These are phyloP conservation scores for Diarsia dahlii DNA, from an alignment of 2,888 invertebrate genomes.

Conservation along the genomic window DNA sequence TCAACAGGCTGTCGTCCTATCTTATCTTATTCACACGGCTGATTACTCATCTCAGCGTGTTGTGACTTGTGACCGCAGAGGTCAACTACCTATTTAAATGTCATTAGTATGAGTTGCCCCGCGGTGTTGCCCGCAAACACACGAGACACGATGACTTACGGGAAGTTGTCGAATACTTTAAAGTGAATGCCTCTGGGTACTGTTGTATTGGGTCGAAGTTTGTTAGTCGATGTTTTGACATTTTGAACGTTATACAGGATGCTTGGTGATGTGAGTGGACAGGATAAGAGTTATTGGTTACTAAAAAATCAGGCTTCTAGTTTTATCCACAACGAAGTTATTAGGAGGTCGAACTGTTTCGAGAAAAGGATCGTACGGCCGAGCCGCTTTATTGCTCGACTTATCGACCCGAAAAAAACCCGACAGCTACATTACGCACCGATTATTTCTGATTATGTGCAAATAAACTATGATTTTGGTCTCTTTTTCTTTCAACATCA, in stretches of 20 bases:
- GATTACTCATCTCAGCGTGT: slow-evolving; percentile 36
- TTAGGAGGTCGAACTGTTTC: too few species aligned
- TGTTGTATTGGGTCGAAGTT: slow-evolving; percentile 1
- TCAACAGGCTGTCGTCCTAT: slow-evolving; percentile 5
- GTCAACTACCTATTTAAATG: slow-evolving; percentile 53
- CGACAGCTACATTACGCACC: background rate
- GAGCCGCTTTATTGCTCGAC: too few species aligned
- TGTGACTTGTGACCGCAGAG: slow-evolving; percentile 21
- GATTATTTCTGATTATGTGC: background rate
- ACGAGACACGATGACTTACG: slow-evolving; percentile 24
- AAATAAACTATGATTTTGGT: background rate
- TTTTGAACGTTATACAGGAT: slow-evolving; percentile 11
- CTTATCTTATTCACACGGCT: slow-evolving; percentile 33
- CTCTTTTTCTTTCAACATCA: background rate
- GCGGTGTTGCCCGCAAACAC: slow-evolving; percentile 26
- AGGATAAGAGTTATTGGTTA: background rate
- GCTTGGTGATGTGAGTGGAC: background rate
- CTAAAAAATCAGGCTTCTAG: too few species aligned
- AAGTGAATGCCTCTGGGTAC: slow-evolving; percentile 26
- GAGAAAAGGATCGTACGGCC: too few species aligned
- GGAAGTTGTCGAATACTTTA: slow-evolving; percentile 45
- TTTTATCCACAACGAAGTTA: too few species aligned
- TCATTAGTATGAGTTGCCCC: slow-evolving; percentile 42
- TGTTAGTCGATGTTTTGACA: slow-evolving; percentile 32
- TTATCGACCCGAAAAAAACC: too few species aligned